Conservation (phyloP, 2,113 vertebrate species). For the Origma solitaria region DNA sequence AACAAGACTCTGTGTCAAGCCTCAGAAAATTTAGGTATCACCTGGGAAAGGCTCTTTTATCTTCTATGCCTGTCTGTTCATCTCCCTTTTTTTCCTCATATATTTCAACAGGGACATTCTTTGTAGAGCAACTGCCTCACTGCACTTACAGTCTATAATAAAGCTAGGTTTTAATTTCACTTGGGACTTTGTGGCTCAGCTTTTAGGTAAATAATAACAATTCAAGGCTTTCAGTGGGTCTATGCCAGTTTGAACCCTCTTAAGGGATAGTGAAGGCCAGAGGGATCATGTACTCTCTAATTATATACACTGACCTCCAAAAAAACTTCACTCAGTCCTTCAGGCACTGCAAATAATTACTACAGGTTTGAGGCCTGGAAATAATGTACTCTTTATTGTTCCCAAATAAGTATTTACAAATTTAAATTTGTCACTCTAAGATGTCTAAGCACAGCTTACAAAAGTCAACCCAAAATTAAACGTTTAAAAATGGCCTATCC, state of each 20-base stretch:
- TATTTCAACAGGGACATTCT: background rate
- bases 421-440: background rate
- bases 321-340: background rate
- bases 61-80: background rate
- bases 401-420: background rate
- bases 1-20: background rate
- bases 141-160: background rate
- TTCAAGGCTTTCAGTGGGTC: background rate
- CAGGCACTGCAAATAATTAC: background rate
- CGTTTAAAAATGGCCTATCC: background rate
- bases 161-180: background rate
- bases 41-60: background rate
- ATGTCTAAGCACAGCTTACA: background rate
- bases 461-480: background rate
- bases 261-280: background rate
- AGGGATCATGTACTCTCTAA: background rate
- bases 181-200: background rate
- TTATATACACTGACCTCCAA: background rate
- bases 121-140: background rate
- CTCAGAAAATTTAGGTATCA: background rate
- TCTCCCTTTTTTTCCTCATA: background rate
- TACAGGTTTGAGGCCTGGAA: background rate
- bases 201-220: constrained; percentile 18
- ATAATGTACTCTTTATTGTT: background rate
- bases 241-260: background rate